A percentile compares a stretch with the other conserved stretches of the same genome.
Evolutionary conservation across 1,140 invertebrate species (phyloP).

Genomic region (Orussus abietinus): DNA sequence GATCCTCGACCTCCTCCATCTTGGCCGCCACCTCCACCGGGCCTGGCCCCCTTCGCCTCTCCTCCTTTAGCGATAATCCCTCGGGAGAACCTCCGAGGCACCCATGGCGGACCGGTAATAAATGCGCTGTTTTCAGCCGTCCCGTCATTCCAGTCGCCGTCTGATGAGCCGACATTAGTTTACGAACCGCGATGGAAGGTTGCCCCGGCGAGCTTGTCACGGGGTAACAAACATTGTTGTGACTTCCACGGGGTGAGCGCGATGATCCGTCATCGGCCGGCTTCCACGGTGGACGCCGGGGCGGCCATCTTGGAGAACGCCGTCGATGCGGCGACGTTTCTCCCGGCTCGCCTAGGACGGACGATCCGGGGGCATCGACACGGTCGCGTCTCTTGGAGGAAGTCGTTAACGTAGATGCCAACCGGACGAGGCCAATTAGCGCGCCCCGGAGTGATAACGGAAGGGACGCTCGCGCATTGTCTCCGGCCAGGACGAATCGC

Average conservation of each 20-base stretch:
- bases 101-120: constrained; percentile 31
- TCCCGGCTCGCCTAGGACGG: too few relatives aligned
- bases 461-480: too few relatives aligned
- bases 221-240: constrained; percentile 6
- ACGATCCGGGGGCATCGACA: too few relatives aligned
- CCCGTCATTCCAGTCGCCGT: constrained; percentile 12
- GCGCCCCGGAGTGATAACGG: too few relatives aligned
- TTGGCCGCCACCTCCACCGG: not conserved
- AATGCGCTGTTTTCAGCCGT: constrained; percentile 38
- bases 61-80: constrained; percentile 15
- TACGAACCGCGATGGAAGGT: constrained; percentile 13
- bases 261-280: constrained; percentile 5
- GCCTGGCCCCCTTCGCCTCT: constrained; percentile 7
- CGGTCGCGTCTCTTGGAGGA: too few relatives aligned
- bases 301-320: too few relatives aligned
- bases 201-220: too few relatives aligned
- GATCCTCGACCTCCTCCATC: constrained; percentile 20
- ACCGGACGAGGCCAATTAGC: too few relatives aligned
- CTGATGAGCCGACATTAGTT: constrained; percentile 41
- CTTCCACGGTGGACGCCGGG: constrained; percentile 7
- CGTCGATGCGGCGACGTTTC: too few relatives aligned
- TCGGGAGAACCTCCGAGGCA: constrained; percentile 22
- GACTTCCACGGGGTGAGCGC: constrained; percentile 9
- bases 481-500: too few relatives aligned
- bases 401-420: too few relatives aligned